Conservation (phyloP, 2,888 invertebrate genomes). For the Cantharis rustica region DNA sequence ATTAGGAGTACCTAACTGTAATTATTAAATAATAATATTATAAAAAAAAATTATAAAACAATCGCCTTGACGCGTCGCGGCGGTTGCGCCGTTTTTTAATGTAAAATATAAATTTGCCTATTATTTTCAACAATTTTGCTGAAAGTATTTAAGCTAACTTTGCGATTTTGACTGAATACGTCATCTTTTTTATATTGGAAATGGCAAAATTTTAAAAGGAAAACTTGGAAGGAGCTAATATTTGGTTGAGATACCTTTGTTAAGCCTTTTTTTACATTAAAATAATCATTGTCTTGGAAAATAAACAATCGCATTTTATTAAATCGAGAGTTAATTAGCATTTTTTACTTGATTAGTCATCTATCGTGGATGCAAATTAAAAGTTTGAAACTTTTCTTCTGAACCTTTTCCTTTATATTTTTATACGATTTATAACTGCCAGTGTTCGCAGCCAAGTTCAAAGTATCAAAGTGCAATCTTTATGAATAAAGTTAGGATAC, state of each 20-base stretch:
- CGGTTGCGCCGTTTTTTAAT: background rate
- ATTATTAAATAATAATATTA: too few species aligned
- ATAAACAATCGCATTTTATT: conserved; percentile 35
- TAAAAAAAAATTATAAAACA: too few species aligned
- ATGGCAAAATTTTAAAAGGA: background rate
- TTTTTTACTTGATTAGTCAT: conserved; percentile 23
- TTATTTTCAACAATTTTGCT: background rate
- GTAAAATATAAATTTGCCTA: background rate
- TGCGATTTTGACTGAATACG: background rate
- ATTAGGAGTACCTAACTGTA: too few species aligned
- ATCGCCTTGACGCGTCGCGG: too few species aligned
- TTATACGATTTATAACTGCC: conserved; percentile 13
- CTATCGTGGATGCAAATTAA: conserved; percentile 21
- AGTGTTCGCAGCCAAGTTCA: conserved; percentile 11
- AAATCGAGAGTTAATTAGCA: conserved; percentile 28
- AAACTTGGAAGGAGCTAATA: background rate
- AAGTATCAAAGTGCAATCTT: conserved; percentile 34
- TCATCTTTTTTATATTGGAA: background rate
- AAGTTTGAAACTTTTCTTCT: conserved; percentile 17
- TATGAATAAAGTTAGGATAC: conserved; percentile 32
- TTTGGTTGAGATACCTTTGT: background rate
- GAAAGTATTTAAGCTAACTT: background rate
- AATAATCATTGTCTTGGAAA: conserved; percentile 29
- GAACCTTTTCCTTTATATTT: conserved; percentile 16
- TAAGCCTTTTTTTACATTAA: conserved; percentile 21